phyloP scores from a whole-genome alignment of 1,140 invertebrate species.

The Bursaphelenchus mucronatus region DNA sequence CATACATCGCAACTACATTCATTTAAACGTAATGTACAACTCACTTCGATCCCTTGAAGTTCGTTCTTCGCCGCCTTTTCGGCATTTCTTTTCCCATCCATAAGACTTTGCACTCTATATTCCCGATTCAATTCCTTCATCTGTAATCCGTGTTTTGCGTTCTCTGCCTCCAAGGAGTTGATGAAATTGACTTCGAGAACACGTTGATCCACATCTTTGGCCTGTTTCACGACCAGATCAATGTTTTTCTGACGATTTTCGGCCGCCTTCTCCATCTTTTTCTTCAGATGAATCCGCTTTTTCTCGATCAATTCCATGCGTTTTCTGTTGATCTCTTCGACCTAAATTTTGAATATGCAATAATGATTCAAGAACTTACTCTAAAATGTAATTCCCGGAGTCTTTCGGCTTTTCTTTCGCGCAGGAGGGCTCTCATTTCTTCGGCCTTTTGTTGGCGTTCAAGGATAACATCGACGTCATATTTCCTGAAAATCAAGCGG shows the following conservation, averaged over 20 bases:
- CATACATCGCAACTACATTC: too few species aligned
- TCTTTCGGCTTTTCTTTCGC: slow-evolving; percentile 37
- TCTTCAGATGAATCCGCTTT: slow-evolving; percentile 34
- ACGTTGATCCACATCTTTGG: slow-evolving; percentile 48
- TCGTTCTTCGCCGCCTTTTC: slow-evolving; percentile 46
- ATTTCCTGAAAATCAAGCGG: slow-evolving; percentile 17
- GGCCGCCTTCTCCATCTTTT: slow-evolving; percentile 38
- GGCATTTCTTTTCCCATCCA: slow-evolving; percentile 35
- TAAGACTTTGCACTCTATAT: slow-evolving; percentile 28
- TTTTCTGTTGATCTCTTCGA: slow-evolving; percentile 36
- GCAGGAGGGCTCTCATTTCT: slow-evolving; percentile 40
- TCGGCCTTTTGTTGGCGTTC: slow-evolving; percentile 45
- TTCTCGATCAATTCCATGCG: slow-evolving; percentile 35
- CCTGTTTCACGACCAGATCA: slow-evolving; percentile 40
- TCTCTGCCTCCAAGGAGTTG: slow-evolving; percentile 43
- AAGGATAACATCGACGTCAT: slow-evolving; percentile 17
- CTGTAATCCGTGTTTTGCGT: slow-evolving; percentile 26
- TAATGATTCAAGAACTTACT: slow-evolving; percentile 16
- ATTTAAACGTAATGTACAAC: neutral
- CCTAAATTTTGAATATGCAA: slow-evolving; percentile 27
- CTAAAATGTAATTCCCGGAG: slow-evolving; percentile 33
- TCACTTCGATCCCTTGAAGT: slow-evolving; percentile 27
- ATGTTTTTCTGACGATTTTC: slow-evolving; percentile 52
- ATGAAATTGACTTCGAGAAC: slow-evolving; percentile 45
- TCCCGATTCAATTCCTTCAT: slow-evolving; percentile 30